Base-by-base conservation (phyloP, 1,140 invertebrate species). In the Lordiphosa stackelbergi region DNA sequence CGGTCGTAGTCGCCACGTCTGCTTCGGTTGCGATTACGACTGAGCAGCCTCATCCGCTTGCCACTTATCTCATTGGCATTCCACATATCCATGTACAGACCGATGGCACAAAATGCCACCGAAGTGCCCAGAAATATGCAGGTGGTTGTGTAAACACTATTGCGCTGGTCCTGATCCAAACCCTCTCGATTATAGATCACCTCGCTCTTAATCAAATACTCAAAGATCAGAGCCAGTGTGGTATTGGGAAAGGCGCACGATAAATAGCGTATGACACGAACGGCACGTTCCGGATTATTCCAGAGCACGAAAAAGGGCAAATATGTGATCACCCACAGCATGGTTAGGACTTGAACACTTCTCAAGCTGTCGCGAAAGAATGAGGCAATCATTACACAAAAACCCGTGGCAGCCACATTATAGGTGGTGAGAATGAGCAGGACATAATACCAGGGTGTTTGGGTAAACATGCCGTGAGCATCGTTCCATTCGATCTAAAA, bases 31-130 rank as follows among this genome's bases (percentile, higher is more conserved):
- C 42, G 35, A 4, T 5, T 3, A 2, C 60, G 38, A 0, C 3
- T 19, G 0, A 24, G 5, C 7, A 53, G 24, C 3, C 13, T 24
- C 22, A 37, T 28, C 12, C 36, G 51, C 3, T 40, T 74, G 8
- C 45, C 24, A 31, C 28, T 31, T 19, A 61, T 10, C 37, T 77
- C 72, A 2, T 47, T 41, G 6, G 42, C 45, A 2, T 71, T 66
- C 77, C 72, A 77, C 3, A 73, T 55, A 11, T 81, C 77, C 54
- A 83, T 53, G 5, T 83, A 83, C 0, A 84, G 8, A 1, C 56
- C 69, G 12, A 77, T 35, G 11, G 8, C 12, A 7, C 38, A 38
- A 34, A 48, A 65, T 1, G 64, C 5, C 4, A 66, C 0, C 0
- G 43, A 2, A 2, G 7, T 13, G 5, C 40, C 1, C 10, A 62